These are phyloP conservation scores for Drosophila arawakana DNA, from an alignment of 1,140 invertebrate genomes.

Conservation along the genomic window DNA sequence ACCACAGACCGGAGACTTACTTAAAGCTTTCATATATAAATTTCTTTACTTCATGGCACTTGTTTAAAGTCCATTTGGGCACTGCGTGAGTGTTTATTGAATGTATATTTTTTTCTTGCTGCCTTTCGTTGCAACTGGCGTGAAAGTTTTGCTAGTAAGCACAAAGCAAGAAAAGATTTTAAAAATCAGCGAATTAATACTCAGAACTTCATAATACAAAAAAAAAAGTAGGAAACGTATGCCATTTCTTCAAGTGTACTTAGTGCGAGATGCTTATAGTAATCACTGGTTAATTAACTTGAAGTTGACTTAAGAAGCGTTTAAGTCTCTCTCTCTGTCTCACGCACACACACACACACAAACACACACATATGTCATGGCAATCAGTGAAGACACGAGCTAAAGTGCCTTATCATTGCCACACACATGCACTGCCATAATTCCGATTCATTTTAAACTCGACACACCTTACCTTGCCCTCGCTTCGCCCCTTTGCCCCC, in stretches of 20 bases:
- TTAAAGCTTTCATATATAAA: slow-evolving; percentile 80
- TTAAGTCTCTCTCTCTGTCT: background rate
- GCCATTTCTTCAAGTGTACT: background rate
- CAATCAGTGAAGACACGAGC: slow-evolving; percentile 26
- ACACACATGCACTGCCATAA: slow-evolving; percentile 38
- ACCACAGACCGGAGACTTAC: slow-evolving; percentile 59
- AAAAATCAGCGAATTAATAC: background rate
- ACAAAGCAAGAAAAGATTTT: background rate
- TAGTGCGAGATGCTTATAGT: background rate
- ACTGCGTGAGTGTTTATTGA: slow-evolving; percentile 81
- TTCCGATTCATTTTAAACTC: slow-evolving; percentile 47
- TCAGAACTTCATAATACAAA: background rate
- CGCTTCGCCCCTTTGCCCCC: background rate
- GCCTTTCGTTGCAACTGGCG: slow-evolving; percentile 4
- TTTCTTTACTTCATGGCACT: slow-evolving; percentile 77
- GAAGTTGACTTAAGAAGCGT: slow-evolving; percentile 13
- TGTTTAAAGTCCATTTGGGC: slow-evolving; percentile 81
- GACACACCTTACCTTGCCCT: slow-evolving; percentile 5
- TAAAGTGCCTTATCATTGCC: slow-evolving; percentile 45
- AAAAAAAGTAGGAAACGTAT: slow-evolving; percentile 1
- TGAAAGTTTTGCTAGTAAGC: slow-evolving; percentile 42
- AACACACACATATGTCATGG: background rate
- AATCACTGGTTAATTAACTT: slow-evolving; percentile 8
- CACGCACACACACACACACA: background rate
- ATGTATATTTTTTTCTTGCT: slow-evolving; percentile 41